Percentiles rank a stretch among this genome's conserved stretches.
phyloP scores from a whole-genome alignment of 2,797 vertebrate genomes.

The Hozukius guyotensis region DNA sequence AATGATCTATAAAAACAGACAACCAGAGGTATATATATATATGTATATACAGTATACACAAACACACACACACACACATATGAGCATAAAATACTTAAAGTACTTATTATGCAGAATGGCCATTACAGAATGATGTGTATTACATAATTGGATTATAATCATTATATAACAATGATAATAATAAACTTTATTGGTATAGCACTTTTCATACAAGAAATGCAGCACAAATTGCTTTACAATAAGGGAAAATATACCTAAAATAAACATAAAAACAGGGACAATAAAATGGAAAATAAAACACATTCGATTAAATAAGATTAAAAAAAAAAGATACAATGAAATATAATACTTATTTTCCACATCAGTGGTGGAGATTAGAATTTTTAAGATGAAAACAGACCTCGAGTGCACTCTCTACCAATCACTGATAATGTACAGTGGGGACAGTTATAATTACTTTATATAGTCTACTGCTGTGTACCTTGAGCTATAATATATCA shows the following conservation, averaged over 20 bases:
- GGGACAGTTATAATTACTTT: background rate
- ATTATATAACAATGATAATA: background rate
- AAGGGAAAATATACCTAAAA: background rate
- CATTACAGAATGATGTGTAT: background rate
- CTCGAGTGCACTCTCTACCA: background rate
- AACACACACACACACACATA: too few relatives aligned
- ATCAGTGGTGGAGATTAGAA: background rate
- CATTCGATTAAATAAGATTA: background rate
- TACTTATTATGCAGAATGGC: rapidly evolving
- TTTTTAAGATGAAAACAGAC: background rate
- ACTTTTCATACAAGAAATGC: background rate
- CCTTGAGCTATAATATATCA: background rate
- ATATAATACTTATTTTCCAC: background rate
- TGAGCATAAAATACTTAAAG: too few relatives aligned
- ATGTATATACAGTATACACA: background rate
- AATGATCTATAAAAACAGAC: background rate
- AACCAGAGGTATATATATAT: background rate
- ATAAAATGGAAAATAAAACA: background rate
- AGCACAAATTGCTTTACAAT: background rate
- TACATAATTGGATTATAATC: background rate
- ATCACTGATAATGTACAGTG: too few relatives aligned
- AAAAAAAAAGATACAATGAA: background rate
- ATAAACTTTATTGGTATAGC: background rate
- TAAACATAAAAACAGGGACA: background rate
- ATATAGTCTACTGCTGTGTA: background rate